These are phyloP conservation scores for Sardina pilchardus DNA, from an alignment of 2,113 vertebrate genomes.

Conservation along the genomic window DNA sequence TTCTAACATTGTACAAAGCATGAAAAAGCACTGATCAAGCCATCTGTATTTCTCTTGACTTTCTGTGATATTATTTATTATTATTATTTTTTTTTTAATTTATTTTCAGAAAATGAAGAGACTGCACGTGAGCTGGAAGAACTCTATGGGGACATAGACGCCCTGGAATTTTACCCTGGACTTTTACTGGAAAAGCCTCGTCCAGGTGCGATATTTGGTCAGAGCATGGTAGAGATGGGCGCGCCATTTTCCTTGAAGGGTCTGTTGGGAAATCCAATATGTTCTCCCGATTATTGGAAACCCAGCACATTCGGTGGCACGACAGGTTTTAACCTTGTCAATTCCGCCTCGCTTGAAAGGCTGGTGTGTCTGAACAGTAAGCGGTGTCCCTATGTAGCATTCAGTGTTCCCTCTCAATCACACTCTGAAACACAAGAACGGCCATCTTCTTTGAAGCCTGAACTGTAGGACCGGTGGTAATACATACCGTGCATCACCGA, in stretches of 20 bases:
- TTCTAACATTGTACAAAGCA: neutral
- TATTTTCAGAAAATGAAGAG: conserved; percentile 76
- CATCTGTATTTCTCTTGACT: neutral
- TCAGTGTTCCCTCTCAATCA: conserved; percentile 66
- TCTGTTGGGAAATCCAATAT: conserved; percentile 93
- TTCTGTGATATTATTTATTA: neutral
- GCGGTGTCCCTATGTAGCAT: conserved; percentile 85
- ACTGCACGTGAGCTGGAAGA: conserved; percentile 80
- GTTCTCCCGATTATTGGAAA: conserved; percentile 95
- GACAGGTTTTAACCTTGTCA: conserved; percentile 85
- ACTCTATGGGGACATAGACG: conserved; percentile 89
- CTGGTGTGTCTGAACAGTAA: conserved; percentile 89
- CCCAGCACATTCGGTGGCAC: conserved; percentile 91
- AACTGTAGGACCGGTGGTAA: neutral
- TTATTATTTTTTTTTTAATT: too few relatives aligned
- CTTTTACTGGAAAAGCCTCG: conserved; percentile 84
- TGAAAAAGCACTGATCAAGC: neutral
- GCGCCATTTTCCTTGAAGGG: conserved; percentile 95
- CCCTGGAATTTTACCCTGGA: conserved; percentile 86
- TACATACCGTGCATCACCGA: neutral
- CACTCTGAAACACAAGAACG: neutral
- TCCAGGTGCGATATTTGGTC: conserved; percentile 81
- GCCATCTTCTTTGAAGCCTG: neutral
- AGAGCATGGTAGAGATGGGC: conserved; percentile 96
- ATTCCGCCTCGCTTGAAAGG: conserved; percentile 79